Base-by-base conservation (phyloP, 2,797 vertebrate genomes). In the Eidolon dupreanum region DNA sequence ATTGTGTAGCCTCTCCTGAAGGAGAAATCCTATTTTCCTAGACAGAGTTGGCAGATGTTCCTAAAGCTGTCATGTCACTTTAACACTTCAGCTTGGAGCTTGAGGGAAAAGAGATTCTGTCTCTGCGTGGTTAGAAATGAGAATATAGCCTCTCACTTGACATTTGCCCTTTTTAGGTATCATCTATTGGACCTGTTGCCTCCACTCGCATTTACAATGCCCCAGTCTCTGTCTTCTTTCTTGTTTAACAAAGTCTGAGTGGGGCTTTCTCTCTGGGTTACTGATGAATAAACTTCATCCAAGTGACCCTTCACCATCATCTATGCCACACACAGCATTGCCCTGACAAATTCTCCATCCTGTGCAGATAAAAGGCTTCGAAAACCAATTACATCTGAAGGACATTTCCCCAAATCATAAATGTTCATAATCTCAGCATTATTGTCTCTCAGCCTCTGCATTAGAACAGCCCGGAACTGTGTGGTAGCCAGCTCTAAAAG, bases 301-400 rank as follows among this genome's bases (percentile, higher is more conserved):
- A 79, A 55, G 61, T 49, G 51, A 61, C 49, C 70, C 28, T 84
- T 93, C 49, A 19, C 49, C 12, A 1, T 83, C 41, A 3, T 77
- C 33, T 46, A 0, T n/a, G 38, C 53, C 75, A 53, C 24, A 38
- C 51, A 55, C 51, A 8, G 51, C 55, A 1, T 6, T 70, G 68
- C 22, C 33, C 4, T 24, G 84, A 90, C 89, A 61, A 57, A 9
- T 0, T 19, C 6, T 20, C 5, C 38, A 5, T 15, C 66, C 96
- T 19, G 43, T 68, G 74, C 43, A 28, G 66, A 82, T 43, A 38
- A 53, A 36, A 81, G 51, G 24, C 66, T 57, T 65, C 65, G 59
- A 89, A 95, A 71, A 38, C 74, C 4, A 75, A 92, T 91, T 63
- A 90, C 89, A 75, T 38, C 86, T 33, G 70, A 84, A 87, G 53